Conservation (phyloP, 2,888 invertebrate genomes). For the Drosophila emarginata region DNA sequence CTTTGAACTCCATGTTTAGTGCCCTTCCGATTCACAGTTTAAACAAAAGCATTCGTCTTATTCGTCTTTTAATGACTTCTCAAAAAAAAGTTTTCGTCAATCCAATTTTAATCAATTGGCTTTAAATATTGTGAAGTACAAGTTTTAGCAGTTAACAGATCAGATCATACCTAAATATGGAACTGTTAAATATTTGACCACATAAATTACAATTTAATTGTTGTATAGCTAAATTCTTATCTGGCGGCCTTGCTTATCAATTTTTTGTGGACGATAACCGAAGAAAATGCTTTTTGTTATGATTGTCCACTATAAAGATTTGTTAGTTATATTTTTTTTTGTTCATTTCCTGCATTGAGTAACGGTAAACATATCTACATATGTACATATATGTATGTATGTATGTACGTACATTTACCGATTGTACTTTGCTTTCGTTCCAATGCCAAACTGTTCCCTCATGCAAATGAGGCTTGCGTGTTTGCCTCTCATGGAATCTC, state of each 20-base stretch:
- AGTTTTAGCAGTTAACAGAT: neutral
- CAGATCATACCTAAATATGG: neutral
- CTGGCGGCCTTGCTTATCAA: conserved; percentile 9
- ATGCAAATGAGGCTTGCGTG: conserved; percentile 49
- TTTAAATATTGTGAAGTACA: neutral
- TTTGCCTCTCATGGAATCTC: conserved; percentile 29
- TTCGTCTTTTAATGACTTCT: no score
- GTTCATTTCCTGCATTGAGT: conserved; percentile 23
- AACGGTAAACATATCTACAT: conserved; percentile 7
- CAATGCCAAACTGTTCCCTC: conserved; percentile 50
- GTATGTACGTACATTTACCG: neutral
- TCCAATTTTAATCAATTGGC: no score
- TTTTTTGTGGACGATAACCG: neutral
- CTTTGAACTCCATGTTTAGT: no score
- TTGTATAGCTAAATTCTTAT: conserved; percentile 1
- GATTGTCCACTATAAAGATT: conserved; percentile 3
- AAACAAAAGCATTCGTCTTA: no score
- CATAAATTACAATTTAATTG: conserved; percentile 2
- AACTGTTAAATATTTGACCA: neutral
- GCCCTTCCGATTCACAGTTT: no score
- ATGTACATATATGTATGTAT: no score
- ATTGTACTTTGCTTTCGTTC: conserved; percentile 36
- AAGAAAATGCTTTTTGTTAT: conserved; percentile 2
- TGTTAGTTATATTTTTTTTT: neutral
- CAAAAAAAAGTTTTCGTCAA: no score